Base-by-base conservation (phyloP, 2,888 invertebrate species). In the Drosophila stalkeri region DNA sequence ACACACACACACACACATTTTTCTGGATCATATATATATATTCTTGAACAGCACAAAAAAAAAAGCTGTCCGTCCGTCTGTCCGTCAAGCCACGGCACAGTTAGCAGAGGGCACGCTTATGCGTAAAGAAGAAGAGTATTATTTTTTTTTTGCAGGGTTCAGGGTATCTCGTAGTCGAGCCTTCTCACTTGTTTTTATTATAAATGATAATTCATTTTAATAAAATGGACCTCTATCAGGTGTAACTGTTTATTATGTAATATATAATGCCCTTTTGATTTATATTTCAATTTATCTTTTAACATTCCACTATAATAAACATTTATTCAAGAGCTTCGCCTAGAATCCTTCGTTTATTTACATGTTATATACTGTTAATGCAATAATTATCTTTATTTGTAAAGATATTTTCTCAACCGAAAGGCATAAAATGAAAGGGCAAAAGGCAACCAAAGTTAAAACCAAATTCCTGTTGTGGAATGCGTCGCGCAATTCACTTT, bases 401-500 rank as follows among this genome's bases (percentile, higher is more conserved):
- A 54, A 54, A 73, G 64, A 68, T 60, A 80, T 69, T 72, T 68
- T 27, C 56, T 60, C 47, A 59, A 46, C 60, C 47, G 59, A 43
- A 63, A 33, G 56, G 55, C 67, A 67, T 72, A 51, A 66, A 74
- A 62, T 35, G 49, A 74, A 79, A 70, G 56, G 59, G 64, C 60
- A 61, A 81, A 77, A 69, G 69, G 68, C 68, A 77, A 70, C 44
- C 70, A 75, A 80, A 80, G 80, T 74, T 64, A 72, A 80, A 71
- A 68, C 64, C 76, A 68, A 82, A 80, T 80, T 77, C 81, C 61
- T 62, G 52, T 20, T 59, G 51, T 59, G 74, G 72, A 69, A 75
- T 78, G 75, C 83, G 83, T 80, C 75, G 84, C 82, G 85, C 81
- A 77, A 77, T 84, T 81, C 73, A 74, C 68, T 81, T 81, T 77